These are phyloP conservation scores for Leptobrachium leishanense DNA, from an alignment of 2,113 vertebrate genomes.

Conservation along the genomic window DNA sequence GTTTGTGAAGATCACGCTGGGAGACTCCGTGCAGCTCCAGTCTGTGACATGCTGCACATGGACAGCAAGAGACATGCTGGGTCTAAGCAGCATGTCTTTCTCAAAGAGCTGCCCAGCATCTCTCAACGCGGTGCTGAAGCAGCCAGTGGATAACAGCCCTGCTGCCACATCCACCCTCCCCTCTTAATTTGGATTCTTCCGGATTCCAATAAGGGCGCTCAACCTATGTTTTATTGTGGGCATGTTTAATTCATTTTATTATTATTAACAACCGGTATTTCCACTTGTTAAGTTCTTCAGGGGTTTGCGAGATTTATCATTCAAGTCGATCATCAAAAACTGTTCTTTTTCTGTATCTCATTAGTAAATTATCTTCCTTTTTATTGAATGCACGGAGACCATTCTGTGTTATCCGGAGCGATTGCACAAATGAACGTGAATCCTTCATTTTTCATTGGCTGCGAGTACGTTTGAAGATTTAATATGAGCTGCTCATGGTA, in stretches of 20 bases:
- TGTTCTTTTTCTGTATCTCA: constrained; percentile 33
- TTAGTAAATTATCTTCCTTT: constrained; percentile 35
- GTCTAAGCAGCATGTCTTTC: not conserved
- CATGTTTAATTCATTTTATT: no score
- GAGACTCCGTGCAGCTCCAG: no score
- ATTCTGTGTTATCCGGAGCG: constrained; percentile 26
- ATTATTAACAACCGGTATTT: no score
- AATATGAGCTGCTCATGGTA: constrained; percentile 30
- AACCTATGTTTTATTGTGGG: no score
- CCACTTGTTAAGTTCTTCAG: no score
- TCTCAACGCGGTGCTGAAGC: not conserved
- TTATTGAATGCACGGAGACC: constrained; percentile 23
- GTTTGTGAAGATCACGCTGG: no score
- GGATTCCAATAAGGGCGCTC: no score
- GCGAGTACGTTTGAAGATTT: constrained; percentile 14
- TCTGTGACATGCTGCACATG: no score
- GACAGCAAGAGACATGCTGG: no score
- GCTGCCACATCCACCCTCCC: no score
- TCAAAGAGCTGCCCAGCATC: constrained; percentile 5
- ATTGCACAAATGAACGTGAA: constrained; percentile 31
- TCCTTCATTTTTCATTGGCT: constrained; percentile 39
- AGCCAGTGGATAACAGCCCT: no score
- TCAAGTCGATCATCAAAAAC: constrained; percentile 24
- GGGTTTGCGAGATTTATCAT: constrained; percentile 30
- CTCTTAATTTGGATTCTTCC: no score